Evolutionary conservation across 2,888 invertebrate species (phyloP).

Genomic region (Acronicta leporina): DNA sequence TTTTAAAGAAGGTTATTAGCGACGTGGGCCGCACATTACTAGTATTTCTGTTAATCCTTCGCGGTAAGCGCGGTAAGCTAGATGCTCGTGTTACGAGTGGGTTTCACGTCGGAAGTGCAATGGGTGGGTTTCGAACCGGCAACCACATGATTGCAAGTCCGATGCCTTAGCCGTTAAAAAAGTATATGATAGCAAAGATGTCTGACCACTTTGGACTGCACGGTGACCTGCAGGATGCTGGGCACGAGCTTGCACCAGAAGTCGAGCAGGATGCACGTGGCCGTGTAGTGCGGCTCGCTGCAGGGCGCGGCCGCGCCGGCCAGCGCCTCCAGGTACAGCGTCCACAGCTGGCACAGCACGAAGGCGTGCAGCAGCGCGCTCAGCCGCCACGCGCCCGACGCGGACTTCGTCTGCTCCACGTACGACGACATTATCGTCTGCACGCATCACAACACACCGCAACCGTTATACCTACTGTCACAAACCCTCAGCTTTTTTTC

Average conservation of each 20-base stretch:
- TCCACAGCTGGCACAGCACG: constrained; percentile 99
- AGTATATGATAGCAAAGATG: background rate
- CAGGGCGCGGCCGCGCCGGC: constrained; percentile 91
- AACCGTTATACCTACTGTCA: too few relatives aligned
- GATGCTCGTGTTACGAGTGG: too few relatives aligned
- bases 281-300: constrained; percentile 92
- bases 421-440: constrained; percentile 98
- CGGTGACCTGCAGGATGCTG: constrained; percentile 96
- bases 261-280: constrained; percentile 96
- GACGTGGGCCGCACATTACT: too few relatives aligned
- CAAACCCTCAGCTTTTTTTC: too few relatives aligned
- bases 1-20: too few relatives aligned
- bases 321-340: constrained; percentile 98
- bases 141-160: too few relatives aligned
- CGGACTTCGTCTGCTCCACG: constrained; percentile 98
- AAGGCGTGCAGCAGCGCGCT: constrained; percentile 99
- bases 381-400: constrained; percentile 94
- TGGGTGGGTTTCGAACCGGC: too few relatives aligned
- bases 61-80: too few relatives aligned
- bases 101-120: too few relatives aligned
- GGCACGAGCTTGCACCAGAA: constrained; percentile 99
- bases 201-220: constrained; percentile 94
- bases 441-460: background rate
- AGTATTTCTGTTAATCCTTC: too few relatives aligned
- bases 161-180: too few relatives aligned